Base-by-base conservation (phyloP, 1,140 invertebrate species). In the Heterodera carotae region DNA sequence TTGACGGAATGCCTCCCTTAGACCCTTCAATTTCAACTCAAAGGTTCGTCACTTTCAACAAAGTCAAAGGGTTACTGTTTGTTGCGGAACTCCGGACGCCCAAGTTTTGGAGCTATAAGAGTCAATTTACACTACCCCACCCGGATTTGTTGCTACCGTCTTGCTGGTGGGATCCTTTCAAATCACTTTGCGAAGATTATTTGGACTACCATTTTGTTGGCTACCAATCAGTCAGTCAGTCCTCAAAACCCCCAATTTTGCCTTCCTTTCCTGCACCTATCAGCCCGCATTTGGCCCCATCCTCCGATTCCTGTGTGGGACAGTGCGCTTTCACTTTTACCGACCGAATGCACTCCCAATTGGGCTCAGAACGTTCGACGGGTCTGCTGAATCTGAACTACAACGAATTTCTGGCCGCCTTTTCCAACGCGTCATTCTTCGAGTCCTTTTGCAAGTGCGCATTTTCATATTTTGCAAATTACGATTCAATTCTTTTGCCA, bases 371-470 rank as follows among this genome's bases (percentile, higher is more conserved):
- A 27, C 80, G 78, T 43, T 77, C 85, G 36, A 76, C 76, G 18
- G 85, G 84, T 31, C 73, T 85, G 18, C 74, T 85, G n/a, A 86
- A 86, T 64, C 60, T 86, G n/a, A 88, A 88, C 43, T 86, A 88
- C 76, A 88, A 86, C 71, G 85, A 86, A 31, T 86, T 86, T 69
- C 71, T 86, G 27, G 79, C 71, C 48, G 80, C 85, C n/a, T 86
- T 86, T 59, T 84, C 86, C 6, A 86, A 86, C 73, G 74, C 74
- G 2, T 84, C 86, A 10, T 86, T 86, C 80, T 86, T 86, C 72
- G 85, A 86, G 36, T 81, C 80, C 22, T 86, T 86, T 76, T 86
- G 85, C 81, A 76, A 78, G 84, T 85, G 48, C 48, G 48, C 48
- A 56, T 22, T 22, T 22, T 2, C 12, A n/a, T 18, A 43, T 8